Evolutionary conservation across 2,888 invertebrate genomes (phyloP), one percentile per base, ranked within the genome.

Genomic region (Abrostola tripartita): DNA sequence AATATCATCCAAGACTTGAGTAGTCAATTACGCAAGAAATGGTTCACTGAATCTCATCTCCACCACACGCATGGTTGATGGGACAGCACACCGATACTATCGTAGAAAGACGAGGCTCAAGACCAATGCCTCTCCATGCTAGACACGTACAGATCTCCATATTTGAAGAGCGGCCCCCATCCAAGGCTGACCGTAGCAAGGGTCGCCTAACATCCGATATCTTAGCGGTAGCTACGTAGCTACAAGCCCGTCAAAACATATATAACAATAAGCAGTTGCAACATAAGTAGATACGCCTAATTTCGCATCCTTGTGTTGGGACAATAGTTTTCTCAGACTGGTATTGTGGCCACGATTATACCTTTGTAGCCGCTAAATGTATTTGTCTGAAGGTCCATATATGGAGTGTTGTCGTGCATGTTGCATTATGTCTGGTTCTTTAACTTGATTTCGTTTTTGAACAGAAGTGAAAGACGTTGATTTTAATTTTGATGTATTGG

Each of bases 311-410:
- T 75, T 66, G 76, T 61, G 38, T 41, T 38, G 36, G 11, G 58
- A 76, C 79, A 79, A 79, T 76, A 76, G 72, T 44, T 74, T 76
- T 76, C 76, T 71, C 76, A 78, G 76, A 55, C 47, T 67, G 50
- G 63, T 61, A 65, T 74, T 70, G 64, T 70, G 57, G 44, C 60
- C 38, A 52, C 54, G 9, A 11, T 49, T 44, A 54, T 47, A 50
- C 42, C 47, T n/a, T 41, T 49, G 47, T 62, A 52, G 41, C 37
- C 41, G 40, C 14, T 50, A 37, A 76, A 72, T 71, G 66, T 52
- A 65, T 56, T 50, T 37, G 7, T 55, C 63, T 78, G 75, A 70
- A 78, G 75, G 75, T 60, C 75, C 61, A 59, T 61, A 40, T 56
- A 58, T 53, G 35, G 69, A 50, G 57, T 72, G 52, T 61, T 52